phyloP scores from a whole-genome alignment of 2,113 vertebrate species.

The Larimichthys polyactis region DNA sequence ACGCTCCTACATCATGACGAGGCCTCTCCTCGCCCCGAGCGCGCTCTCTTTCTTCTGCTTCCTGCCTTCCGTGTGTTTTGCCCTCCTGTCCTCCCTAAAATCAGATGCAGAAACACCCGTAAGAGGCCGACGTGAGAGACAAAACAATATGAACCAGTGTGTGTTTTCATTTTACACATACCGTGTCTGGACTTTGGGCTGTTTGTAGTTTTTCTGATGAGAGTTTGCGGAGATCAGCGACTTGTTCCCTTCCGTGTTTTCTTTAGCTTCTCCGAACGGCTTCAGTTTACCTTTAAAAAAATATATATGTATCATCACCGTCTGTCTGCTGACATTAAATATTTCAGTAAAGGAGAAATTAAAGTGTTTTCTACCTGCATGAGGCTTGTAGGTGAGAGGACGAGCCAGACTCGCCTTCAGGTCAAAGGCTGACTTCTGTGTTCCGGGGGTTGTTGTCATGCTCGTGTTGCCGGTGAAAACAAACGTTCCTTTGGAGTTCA shows the following conservation, averaged over 20 bases:
- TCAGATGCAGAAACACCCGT: not conserved
- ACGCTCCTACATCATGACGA: conserved; percentile 73
- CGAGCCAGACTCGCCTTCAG: conserved; percentile 94
- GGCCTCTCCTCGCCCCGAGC: conserved; percentile 86
- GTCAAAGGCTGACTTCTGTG: conserved; percentile 88
- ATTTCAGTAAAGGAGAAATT: accelerated
- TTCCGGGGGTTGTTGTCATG: conserved; percentile 76
- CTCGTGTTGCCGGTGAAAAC: conserved; percentile 83
- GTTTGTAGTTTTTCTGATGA: conserved; percentile 88
- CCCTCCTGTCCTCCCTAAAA: conserved; percentile 88
- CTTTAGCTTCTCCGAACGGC: conserved; percentile 86
- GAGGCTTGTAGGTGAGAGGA: conserved; percentile 92
- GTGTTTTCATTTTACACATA: conserved; percentile 56
- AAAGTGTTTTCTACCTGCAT: conserved; percentile 76
- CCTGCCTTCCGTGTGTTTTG: conserved; percentile 79
- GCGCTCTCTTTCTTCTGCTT: conserved; percentile 89
- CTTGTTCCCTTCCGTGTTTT: conserved; percentile 80
- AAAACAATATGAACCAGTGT: not conserved
- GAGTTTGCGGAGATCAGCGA: conserved; percentile 63
- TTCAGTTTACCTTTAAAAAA: conserved; percentile 89
- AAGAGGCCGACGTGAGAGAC: not conserved
- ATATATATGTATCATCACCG: not conserved
- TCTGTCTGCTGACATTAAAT: accelerated
- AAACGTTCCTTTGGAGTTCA: conserved; percentile 81
- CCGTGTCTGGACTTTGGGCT: conserved; percentile 89